These are phyloP conservation scores for Catostomus latipinnis DNA, from an alignment of 2,797 vertebrate genomes.

Conservation along the genomic window DNA sequence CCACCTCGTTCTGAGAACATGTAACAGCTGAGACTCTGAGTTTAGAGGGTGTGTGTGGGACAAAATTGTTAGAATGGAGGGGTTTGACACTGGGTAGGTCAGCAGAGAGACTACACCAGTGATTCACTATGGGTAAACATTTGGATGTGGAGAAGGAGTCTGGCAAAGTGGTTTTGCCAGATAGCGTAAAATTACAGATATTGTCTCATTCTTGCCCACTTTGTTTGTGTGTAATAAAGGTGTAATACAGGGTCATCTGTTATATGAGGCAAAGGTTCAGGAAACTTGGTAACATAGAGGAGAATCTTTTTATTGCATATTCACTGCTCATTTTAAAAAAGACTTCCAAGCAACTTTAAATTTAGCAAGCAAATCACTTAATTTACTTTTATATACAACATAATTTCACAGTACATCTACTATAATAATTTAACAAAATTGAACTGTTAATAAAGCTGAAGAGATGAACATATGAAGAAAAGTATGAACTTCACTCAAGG, in stretches of 20 bases:
- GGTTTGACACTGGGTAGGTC: constrained; percentile 1
- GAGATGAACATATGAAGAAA: no score
- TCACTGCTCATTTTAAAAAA: constrained; percentile 17
- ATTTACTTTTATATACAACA: no score
- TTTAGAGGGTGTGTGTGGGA: constrained; percentile 27
- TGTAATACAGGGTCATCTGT: constrained; percentile 28
- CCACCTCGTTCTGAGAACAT: constrained; percentile 43
- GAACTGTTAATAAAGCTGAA: neutral
- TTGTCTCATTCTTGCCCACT: constrained; percentile 53
- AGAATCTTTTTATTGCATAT: constrained; percentile 4
- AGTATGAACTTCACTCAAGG: neutral
- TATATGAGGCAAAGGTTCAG: constrained; percentile 52
- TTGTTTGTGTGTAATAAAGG: constrained; percentile 61
- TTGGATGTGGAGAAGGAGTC: constrained; percentile 39
- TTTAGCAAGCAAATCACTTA: neutral
- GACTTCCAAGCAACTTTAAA: neutral
- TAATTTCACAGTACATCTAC: no score
- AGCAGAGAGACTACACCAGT: constrained; percentile 31
- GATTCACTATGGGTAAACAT: constrained; percentile 44
- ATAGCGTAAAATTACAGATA: constrained; percentile 57
- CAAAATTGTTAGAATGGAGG: constrained; percentile 2
- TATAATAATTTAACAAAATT: neutral
- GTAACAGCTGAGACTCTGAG: constrained; percentile 43
- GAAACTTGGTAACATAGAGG: neutral
- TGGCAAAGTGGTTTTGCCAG: constrained; percentile 60